Evolutionary conservation across 2,797 vertebrate genomes (phyloP).

Genomic region (Intellagama lesueurii): DNA sequence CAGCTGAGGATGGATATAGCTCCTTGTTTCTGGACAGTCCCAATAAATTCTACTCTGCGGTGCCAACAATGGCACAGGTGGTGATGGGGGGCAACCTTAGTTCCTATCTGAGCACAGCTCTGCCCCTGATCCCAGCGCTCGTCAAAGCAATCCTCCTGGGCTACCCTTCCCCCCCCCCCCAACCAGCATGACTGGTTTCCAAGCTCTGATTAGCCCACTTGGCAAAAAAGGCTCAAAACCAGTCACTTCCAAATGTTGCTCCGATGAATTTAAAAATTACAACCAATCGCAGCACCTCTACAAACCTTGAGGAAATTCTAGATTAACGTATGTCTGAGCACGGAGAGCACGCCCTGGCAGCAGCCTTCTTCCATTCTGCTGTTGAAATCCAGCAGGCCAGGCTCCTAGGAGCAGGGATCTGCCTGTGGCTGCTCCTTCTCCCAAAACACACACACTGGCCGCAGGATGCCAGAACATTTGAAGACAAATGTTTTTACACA

Average conservation of each 20-base stretch:
- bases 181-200: too few relatives aligned
- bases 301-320: not conserved
- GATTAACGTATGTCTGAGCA: not conserved
- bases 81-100: not conserved
- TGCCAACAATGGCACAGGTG: not conserved
- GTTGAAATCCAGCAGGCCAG: not conserved
- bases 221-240: not conserved
- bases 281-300: accelerated
- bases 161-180: too few relatives aligned
- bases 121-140: too few relatives aligned
- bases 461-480: not conserved
- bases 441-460: too few relatives aligned
- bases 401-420: not conserved
- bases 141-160: too few relatives aligned
- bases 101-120: not conserved
- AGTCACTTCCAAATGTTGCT: constrained; percentile 2
- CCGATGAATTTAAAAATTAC: not conserved
- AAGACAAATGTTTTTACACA: not conserved
- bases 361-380: not conserved
- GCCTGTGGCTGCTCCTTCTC: not conserved
- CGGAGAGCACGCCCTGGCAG: not conserved
- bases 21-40: not conserved
- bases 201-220: not conserved
- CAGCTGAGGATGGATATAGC: not conserved
- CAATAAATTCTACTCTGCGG: too few relatives aligned